phyloP scores from a whole-genome alignment of 2,797 vertebrate genomes.

The Coluber constrictor region DNA sequence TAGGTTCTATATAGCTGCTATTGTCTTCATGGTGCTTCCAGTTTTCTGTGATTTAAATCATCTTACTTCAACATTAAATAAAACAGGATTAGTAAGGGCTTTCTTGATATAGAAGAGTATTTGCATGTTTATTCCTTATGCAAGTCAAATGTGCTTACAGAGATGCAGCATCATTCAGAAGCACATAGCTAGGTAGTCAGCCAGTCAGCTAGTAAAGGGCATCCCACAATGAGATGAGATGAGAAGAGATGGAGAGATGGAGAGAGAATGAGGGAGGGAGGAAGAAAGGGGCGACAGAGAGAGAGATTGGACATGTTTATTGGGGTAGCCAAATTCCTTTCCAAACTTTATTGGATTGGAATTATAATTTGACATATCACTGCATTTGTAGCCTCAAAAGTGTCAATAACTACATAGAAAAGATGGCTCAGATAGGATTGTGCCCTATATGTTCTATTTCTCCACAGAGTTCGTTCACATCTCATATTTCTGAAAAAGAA shows the following conservation, averaged over 20 bases:
- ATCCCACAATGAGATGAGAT: not conserved
- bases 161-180: not conserved
- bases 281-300: not conserved
- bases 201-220: not conserved
- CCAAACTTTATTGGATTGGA: not conserved
- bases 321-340: not conserved
- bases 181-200: not conserved
- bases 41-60: not conserved
- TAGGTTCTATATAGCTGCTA: not conserved
- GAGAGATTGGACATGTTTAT: not conserved
- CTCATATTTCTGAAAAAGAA: not conserved
- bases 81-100: not conserved
- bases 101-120: not conserved
- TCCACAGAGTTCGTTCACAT: not conserved
- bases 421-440: not conserved
- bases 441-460: not conserved
- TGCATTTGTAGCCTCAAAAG: not conserved
- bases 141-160: not conserved
- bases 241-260: too few species aligned
- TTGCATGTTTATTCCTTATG: not conserved
- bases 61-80: not conserved
- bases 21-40: not conserved
- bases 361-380: rapidly evolving
- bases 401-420: constrained; percentile 8
- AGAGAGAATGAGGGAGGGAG: too few species aligned